Evolutionary conservation across 2,797 vertebrate genomes (phyloP), one percentile per base, ranked within the genome.

Genomic region (Danio choprae): DNA sequence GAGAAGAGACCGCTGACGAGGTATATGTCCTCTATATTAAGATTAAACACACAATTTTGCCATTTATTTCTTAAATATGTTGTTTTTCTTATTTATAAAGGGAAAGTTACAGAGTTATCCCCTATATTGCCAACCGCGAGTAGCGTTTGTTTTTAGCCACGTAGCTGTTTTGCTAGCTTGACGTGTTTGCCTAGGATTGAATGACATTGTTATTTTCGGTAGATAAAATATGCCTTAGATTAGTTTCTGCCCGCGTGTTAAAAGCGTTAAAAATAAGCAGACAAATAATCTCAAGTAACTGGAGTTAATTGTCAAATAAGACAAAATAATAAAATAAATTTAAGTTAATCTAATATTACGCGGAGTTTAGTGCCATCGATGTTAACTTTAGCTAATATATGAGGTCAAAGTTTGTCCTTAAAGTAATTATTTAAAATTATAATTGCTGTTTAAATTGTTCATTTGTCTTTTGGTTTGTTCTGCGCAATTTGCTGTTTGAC

Each of bases 141-240:
- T 38, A 46, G 7, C 6, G 60, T 80, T 80, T 73, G 50, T 80
- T 73, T 73, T 64, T 73, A 46, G 40, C 60, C 41, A 40, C 50
- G 15, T 72, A 79, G 77, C 77, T 55, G 58, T 55, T 71, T 64
- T 46, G 78, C 69, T 64, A 72, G 40, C 48, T 73, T 53, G 67
- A 71, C 56, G 18, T 53, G 44, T 71, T 43, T n/a, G 2, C 4
- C 46, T 55, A 15, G 15, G 48, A 20, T 48, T 53, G 6, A 72
- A 79, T 48, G n/a, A 15, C 11, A 5, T 40, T 77, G 41, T 38
- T 29, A 38, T 73, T 73, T 41, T 16, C 36, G 18, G 36, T 51
- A 0, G 41, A 60, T 36, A 22, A 22, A 16, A 55, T 46, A 8
- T 46, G 56, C 38, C 7, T 7, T 48, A 15, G 10, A 4, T 38